These are phyloP conservation scores for Melanostigma gelatinosum DNA, from an alignment of 2,113 vertebrate species.

Conservation along the genomic window DNA sequence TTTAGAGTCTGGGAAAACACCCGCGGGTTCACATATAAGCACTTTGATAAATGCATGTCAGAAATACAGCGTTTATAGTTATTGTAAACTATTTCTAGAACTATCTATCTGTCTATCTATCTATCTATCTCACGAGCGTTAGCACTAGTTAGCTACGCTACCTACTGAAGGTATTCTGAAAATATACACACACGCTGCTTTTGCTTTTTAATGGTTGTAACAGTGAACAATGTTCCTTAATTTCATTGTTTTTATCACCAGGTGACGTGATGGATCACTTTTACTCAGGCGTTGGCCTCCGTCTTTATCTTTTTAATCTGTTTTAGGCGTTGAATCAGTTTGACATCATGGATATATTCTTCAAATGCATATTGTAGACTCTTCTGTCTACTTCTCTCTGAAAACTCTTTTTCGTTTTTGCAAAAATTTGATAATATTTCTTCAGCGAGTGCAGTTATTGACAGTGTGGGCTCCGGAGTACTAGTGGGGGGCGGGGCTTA, in stretches of 20 bases:
- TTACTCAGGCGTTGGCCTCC: too few species aligned
- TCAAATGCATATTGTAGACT: neutral
- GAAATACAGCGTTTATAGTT: neutral
- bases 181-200: neutral
- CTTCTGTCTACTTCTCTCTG: neutral
- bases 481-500: neutral
- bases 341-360: neutral
- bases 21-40: neutral
- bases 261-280: neutral
- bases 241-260: neutral
- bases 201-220: neutral
- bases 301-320: neutral
- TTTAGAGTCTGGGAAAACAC: too few species aligned
- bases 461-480: neutral
- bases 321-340: neutral
- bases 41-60: neutral
- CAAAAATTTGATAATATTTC: neutral
- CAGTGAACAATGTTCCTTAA: neutral
- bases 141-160: too few species aligned
- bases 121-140: too few species aligned
- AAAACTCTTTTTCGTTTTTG: neutral
- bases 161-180: neutral
- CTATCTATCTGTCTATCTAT: too few species aligned
- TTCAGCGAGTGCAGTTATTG: neutral
- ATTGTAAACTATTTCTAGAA: neutral